phyloP scores from a whole-genome alignment of 2,113 vertebrate species.

The Syngnathus floridae region DNA sequence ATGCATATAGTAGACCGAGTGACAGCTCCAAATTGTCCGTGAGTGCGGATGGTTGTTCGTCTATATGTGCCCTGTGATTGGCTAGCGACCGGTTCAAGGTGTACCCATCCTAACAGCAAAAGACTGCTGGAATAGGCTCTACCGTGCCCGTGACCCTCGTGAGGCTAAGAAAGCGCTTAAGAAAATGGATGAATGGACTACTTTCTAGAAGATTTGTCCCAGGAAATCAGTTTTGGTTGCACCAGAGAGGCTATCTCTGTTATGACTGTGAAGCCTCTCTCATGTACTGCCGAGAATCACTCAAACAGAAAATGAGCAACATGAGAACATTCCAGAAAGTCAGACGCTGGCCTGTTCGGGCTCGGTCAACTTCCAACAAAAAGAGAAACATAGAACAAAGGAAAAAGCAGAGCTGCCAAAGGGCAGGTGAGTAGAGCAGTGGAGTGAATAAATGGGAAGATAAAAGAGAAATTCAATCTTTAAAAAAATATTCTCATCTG shows the following conservation, averaged over 20 bases:
- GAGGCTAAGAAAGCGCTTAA: too few species aligned
- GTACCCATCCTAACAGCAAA: too few species aligned
- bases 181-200: background rate
- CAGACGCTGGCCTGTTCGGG: conserved; percentile 13
- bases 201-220: background rate
- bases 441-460: conserved; percentile 23
- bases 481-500: conserved; percentile 17
- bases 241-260: background rate
- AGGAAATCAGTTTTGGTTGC: conserved; percentile 1
- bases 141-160: too few species aligned
- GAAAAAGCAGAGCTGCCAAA: conserved; percentile 14
- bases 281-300: conserved; percentile 7
- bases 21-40: too few species aligned
- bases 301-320: conserved; percentile 39
- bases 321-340: conserved; percentile 38
- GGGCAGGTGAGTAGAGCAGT: conserved; percentile 35
- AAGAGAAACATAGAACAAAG: background rate
- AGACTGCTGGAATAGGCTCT: too few species aligned
- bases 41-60: too few species aligned
- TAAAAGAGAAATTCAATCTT: conserved; percentile 28
- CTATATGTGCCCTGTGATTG: too few species aligned
- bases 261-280: background rate
- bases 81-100: too few species aligned
- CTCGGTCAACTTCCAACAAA: background rate
- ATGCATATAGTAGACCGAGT: too few species aligned